Base-by-base conservation (phyloP, 2,888 invertebrate species). In the Parelbella ahira region DNA sequence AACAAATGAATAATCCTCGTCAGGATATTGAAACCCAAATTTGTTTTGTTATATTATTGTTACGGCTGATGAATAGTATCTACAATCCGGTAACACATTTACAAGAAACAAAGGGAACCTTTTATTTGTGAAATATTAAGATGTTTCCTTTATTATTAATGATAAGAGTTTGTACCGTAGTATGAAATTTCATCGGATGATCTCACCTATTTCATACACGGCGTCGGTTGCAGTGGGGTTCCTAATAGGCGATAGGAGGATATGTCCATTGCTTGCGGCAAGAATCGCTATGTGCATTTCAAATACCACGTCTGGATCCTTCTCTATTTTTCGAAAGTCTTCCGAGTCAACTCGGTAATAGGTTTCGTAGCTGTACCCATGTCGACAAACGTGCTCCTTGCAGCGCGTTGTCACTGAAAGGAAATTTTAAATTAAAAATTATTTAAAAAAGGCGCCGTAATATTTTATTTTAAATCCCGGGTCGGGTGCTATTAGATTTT, bases 281-380 rank as follows among this genome's bases (percentile, higher is more conserved):
- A 92, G 73, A 12, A 93, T 91, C 0, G 91, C 91, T 37, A 93
- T 88, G 58, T 92, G 92, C 70, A 93, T 89, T 56, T 92, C 91
- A 6, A 71, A 75, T 9, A 58, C 77, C 46, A 63, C 49, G 0
- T 65, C 55, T 0, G 57, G 44, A 4, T 60, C 64, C 0, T 54
- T 57, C 1, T 50, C 64, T 0, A 63, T 48, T 1, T 51, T 55
- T n/a, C 57, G 60, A 0, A 67, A 48, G 1, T 68, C 63, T 0
- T 56, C 56, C 0, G 59, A 53, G 27, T 75, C 68, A 0, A 92
- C 73, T 13, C 69, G 69, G 56, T 90, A 92, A 60, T 89, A 92
- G 0, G 84, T 78, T 15, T 82, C 86, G 59, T 93, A 93, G 15
- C 58, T 75, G 57, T 90, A 91, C 0, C 91, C 91, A 5, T 81